Conservation (phyloP, 2,113 vertebrate genomes). For the Oryzias curvinotus region DNA sequence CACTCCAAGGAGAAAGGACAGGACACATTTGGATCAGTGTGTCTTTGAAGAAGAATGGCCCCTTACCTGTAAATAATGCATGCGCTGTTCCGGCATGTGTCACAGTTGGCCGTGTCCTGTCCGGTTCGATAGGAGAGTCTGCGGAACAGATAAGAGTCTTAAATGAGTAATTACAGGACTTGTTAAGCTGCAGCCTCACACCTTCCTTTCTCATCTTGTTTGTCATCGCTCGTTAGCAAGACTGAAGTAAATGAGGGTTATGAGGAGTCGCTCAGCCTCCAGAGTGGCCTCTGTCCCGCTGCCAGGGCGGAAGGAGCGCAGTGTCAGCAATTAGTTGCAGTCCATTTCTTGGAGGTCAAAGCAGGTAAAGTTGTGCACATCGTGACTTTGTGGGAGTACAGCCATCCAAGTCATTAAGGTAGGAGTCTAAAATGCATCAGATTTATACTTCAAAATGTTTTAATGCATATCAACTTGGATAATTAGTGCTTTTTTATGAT, state of each 20-base stretch:
- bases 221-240: conserved; percentile 51
- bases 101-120: conserved; percentile 98
- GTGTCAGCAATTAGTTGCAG: conserved; percentile 32
- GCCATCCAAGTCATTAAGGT: too few species aligned
- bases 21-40: conserved; percentile 30
- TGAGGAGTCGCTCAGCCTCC: conserved; percentile 38
- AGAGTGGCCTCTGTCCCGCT: conserved; percentile 36
- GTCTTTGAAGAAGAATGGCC: conserved; percentile 52
- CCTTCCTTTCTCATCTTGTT: conserved; percentile 51
- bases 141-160: conserved; percentile 73
- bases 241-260: conserved; percentile 40
- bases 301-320: conserved; percentile 18
- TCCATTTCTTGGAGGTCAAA: conserved; percentile 36
- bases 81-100: conserved; percentile 99
- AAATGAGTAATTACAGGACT: conserved; percentile 70
- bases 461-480: too few species aligned
- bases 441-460: too few species aligned
- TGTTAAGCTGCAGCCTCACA: conserved; percentile 48
- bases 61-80: conserved; percentile 98
- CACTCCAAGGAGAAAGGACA: conserved; percentile 35
- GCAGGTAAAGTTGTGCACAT: conserved; percentile 6
- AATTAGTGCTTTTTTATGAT: too few species aligned
- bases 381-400: neutral
- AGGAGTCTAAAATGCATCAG: too few species aligned
- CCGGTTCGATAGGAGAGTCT: conserved; percentile 99